These are phyloP conservation scores for Epinephelus awoara DNA, from an alignment of 2,797 vertebrate species.

Conservation along the genomic window DNA sequence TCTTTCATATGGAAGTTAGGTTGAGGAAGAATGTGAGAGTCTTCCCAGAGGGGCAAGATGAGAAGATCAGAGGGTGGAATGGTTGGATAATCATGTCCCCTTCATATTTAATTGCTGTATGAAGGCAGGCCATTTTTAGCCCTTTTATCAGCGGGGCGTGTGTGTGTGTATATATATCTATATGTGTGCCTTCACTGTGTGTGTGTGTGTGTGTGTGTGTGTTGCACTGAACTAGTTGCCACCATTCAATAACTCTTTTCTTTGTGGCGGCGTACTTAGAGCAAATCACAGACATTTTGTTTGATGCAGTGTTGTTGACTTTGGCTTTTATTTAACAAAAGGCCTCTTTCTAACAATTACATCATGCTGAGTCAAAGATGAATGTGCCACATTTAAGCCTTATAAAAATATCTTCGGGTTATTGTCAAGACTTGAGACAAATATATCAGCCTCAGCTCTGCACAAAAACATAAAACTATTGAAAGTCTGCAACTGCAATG, in stretches of 20 bases:
- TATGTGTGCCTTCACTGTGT: not conserved
- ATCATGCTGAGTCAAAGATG: not conserved
- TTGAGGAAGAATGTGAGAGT: conserved; percentile 29
- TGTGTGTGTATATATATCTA: not conserved
- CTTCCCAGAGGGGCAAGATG: conserved; percentile 6
- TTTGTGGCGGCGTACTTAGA: not conserved
- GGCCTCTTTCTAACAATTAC: not conserved
- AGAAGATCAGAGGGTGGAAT: conserved; percentile 33
- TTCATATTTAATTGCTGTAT: conserved; percentile 63
- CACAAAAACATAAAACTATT: not conserved
- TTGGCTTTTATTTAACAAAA: not conserved
- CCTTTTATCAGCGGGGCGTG: conserved; percentile 8
- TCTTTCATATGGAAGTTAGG: not conserved
- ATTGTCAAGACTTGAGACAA: not conserved
- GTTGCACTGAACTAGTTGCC: not conserved
- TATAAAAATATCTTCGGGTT: not conserved
- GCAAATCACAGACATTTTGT: not conserved
- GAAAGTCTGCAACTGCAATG: not conserved
- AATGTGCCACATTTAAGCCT: not conserved
- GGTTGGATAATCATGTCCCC: conserved; percentile 42
- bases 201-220: not conserved
- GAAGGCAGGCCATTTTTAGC: conserved; percentile 41
- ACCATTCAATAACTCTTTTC: not conserved
- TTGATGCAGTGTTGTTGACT: not conserved
- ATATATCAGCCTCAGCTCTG: not conserved